Evolutionary conservation across 2,888 invertebrate genomes (phyloP).

Genomic region (Protodeltote pygarga): DNA sequence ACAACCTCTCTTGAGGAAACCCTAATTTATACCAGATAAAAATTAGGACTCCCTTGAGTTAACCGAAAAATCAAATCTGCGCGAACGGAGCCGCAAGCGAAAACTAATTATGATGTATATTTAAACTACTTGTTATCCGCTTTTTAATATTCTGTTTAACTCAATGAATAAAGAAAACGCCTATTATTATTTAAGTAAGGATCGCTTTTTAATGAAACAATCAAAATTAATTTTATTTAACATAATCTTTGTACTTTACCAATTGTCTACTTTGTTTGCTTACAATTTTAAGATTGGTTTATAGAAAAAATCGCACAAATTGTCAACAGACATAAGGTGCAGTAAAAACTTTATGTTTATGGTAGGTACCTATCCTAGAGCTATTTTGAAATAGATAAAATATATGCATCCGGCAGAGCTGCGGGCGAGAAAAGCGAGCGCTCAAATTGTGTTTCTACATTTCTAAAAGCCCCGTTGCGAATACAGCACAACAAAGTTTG

Average conservation of each 20-base stretch:
- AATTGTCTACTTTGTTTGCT: too few species aligned
- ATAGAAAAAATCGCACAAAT: conserved; percentile 13
- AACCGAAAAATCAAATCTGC: conserved; percentile 28
- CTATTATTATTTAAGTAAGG: not conserved
- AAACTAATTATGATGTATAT: conserved; percentile 38
- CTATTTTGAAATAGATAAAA: conserved; percentile 53
- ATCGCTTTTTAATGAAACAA: too few species aligned
- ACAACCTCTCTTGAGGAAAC: conserved; percentile 25
- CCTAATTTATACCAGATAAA: conserved; percentile 41
- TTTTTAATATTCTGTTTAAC: conserved; percentile 5
- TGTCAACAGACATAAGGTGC: conserved; percentile 11
- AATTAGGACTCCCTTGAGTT: conserved; percentile 38
- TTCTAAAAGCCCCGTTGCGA: conserved; percentile 69
- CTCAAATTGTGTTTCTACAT: conserved; percentile 70
- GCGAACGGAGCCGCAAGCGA: conserved; percentile 11
- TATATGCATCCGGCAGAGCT: conserved; percentile 58
- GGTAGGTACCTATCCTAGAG: conserved; percentile 25
- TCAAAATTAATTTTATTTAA: too few species aligned
- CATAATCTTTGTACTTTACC: too few species aligned
- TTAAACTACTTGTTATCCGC: conserved; percentile 31
- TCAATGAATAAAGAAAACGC: conserved; percentile 3
- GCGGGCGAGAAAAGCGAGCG: conserved; percentile 65
- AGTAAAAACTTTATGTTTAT: conserved; percentile 28
- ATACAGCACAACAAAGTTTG: conserved; percentile 69
- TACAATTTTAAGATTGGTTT: not conserved